Conservation (phyloP, 2,888 invertebrate genomes). For the Troides aeacus region DNA sequence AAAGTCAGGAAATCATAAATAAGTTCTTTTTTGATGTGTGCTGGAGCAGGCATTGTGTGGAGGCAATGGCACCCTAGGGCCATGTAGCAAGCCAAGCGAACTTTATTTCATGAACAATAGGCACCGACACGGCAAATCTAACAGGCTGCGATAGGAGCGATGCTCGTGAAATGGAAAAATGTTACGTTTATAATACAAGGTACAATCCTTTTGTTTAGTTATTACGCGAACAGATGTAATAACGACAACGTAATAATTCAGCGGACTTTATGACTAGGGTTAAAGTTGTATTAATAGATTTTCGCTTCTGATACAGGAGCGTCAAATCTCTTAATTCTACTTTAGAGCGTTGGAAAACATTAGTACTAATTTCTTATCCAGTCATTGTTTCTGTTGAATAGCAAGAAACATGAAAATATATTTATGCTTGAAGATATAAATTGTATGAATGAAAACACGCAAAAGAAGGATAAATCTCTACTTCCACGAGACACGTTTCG, state of each 20-base stretch:
- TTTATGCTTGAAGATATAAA: neutral
- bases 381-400: neutral
- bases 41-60: conserved; percentile 53
- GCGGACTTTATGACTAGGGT: no score
- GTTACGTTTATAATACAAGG: neutral
- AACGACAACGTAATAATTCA: no score
- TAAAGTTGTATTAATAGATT: no score
- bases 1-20: conserved; percentile 60
- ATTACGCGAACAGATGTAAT: neutral
- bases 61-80: conserved; percentile 60
- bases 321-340: no score
- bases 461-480: neutral
- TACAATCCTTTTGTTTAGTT: neutral
- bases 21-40: conserved; percentile 64
- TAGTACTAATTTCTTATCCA: neutral
- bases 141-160: conserved; percentile 12
- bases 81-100: conserved; percentile 49
- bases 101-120: conserved; percentile 46
- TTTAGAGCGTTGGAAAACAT: no score
- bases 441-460: neutral
- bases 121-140: conserved; percentile 33
- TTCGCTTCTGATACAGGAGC: no score
- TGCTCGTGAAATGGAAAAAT: neutral
- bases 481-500: neutral
- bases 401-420: neutral